Percentiles rank a stretch among this genome's conserved stretches.
Conservation (phyloP, 2,888 invertebrate species). For the Augochlorella aurata region DNA sequence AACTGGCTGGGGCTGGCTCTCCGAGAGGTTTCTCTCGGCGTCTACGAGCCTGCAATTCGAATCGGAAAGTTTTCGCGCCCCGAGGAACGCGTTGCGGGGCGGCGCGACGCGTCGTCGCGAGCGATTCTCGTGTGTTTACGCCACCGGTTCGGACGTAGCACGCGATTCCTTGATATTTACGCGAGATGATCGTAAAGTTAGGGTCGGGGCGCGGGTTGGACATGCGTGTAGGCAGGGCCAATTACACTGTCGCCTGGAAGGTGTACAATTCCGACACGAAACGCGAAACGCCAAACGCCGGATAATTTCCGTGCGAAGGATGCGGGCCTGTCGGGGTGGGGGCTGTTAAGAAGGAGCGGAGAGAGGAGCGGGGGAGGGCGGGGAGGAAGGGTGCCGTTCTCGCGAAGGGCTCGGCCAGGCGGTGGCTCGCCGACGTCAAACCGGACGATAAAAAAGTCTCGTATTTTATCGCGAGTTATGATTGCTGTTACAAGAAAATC, state of each 20-base stretch:
- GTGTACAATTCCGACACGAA: slow-evolving; percentile 3
- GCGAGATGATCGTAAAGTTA: slow-evolving; percentile 10
- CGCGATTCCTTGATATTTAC: background rate
- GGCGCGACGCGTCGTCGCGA: slow-evolving; percentile 7
- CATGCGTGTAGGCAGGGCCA: background rate
- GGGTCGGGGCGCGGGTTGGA: background rate
- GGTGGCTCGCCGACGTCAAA: slow-evolving; percentile 47
- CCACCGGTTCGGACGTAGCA: background rate
- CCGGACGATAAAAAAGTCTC: slow-evolving; percentile 64
- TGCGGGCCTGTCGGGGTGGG: background rate
- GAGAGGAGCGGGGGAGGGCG: too few species aligned
- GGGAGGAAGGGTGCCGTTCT: background rate
- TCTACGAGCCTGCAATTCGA: background rate
- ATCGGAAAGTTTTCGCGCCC: slow-evolving; percentile 18
- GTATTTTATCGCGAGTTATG: slow-evolving; percentile 78
- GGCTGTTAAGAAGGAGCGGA: background rate
- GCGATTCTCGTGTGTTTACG: background rate
- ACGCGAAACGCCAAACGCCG: too few species aligned
- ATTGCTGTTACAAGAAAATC: slow-evolving; percentile 74
- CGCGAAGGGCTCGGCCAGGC: background rate
- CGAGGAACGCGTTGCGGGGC: background rate
- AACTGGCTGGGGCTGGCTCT: slow-evolving; percentile 23
- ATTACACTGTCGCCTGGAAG: background rate
- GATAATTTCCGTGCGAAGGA: background rate
- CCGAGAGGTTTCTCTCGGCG: background rate